Conservation (phyloP, 2,113 vertebrate genomes). For the Probosciger aterrimus region DNA sequence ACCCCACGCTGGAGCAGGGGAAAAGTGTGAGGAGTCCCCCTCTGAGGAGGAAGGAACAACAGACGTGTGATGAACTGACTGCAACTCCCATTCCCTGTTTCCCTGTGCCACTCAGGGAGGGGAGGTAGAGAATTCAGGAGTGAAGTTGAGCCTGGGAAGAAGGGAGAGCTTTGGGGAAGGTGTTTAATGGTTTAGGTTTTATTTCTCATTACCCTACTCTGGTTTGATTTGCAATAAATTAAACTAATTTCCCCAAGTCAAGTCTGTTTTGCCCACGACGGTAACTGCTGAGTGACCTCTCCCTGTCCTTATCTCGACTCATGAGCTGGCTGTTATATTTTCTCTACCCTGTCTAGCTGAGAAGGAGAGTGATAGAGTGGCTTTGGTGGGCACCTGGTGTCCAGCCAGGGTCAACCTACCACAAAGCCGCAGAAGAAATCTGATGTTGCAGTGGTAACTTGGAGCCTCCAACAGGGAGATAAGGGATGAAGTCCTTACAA, state of each 20-base stretch:
- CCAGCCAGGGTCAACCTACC: neutral
- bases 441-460: neutral
- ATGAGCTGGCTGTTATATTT: neutral
- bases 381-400: neutral
- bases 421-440: neutral
- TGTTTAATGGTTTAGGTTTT: neutral
- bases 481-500: neutral
- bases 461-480: neutral
- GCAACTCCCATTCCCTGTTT: neutral
- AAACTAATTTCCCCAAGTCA: neutral
- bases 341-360: neutral
- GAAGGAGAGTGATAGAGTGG: neutral
- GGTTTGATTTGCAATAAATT: neutral
- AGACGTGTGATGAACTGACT: neutral
- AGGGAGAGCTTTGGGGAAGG: neutral
- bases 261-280: neutral
- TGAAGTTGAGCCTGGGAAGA: rapidly evolving
- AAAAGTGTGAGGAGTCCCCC: neutral
- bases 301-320: neutral
- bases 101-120: neutral
- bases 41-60: neutral
- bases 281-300: neutral
- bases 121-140: neutral
- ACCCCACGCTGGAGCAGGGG: rapidly evolving
- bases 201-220: neutral